Evolutionary conservation across 2,113 vertebrate genomes (phyloP), one percentile per base, ranked within the genome.

Genomic region (Corydoras maculifer): DNA sequence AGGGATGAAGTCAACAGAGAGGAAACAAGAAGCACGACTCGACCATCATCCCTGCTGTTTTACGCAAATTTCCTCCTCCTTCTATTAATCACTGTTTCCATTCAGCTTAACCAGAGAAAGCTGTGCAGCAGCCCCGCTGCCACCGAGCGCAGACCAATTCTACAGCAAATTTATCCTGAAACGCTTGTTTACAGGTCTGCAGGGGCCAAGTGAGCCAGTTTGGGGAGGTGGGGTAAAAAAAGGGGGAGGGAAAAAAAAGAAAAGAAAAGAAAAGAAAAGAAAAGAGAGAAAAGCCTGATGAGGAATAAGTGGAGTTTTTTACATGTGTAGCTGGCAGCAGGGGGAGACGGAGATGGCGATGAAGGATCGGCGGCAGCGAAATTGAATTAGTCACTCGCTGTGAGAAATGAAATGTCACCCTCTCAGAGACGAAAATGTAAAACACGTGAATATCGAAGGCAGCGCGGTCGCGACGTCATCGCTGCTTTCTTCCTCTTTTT

Each of bases 341-440:
- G 57, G 54, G 72, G 79, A 80, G 68, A 57, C 54, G 55, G 65
- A 74, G 75, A 68, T 78, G 77, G 80, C 58, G 79, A 88, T 86
- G 83, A 81, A 77, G 82, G 84, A 81, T 79, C 85, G 81, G 80
- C 83, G 80, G 77, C 80, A 84, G 82, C 79, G 81, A 87, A 86
- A 88, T 88, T 86, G 77, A 87, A 88, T 89, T 86, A 90, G 82
- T 83, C 85, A 84, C 80, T 86, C 63, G 65, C 65, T 72, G 71
- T 81, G 80, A 86, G 86, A 83, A 87, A 87, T 87, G 82, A 88
- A 86, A 89, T 86, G 86, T 87, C 87, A 89, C 81, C 79, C 78
- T 80, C 78, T 77, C 81, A 77, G 76, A 83, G 80, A 68, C 61
- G 85, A 83, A 88, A 87, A 89, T 88, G 84, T 82, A 83, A 88